These are phyloP conservation scores for Xestia rhomboidea DNA, from an alignment of 2,888 invertebrate species.

Conservation along the genomic window DNA sequence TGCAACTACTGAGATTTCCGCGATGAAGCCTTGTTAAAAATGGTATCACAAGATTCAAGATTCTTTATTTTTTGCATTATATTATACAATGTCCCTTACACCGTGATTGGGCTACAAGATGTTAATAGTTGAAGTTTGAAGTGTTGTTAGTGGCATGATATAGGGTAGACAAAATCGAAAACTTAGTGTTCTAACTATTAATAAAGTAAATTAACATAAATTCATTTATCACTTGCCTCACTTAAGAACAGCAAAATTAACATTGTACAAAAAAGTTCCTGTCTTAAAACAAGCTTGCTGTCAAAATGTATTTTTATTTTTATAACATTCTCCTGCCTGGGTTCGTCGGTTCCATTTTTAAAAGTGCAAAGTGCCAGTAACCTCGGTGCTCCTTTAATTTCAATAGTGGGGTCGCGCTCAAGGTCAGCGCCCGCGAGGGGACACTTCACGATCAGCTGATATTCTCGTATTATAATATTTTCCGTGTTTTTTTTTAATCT, in stretches of 20 bases:
- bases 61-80: too few species aligned
- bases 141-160: not conserved
- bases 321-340: constrained; percentile 33
- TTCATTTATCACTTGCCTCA: too few species aligned
- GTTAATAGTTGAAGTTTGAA: not conserved
- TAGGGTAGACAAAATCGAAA: not conserved
- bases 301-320: constrained; percentile 48
- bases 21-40: not conserved
- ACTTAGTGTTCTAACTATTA: not conserved
- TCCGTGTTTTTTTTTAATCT: constrained; percentile 63
- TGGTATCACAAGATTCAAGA: too few species aligned
- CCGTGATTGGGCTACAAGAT: not conserved
- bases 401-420: constrained; percentile 90
- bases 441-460: constrained; percentile 89
- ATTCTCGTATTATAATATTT: constrained; percentile 70
- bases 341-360: constrained; percentile 80
- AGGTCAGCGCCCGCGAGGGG: constrained; percentile 87
- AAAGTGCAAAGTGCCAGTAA: constrained; percentile 90
- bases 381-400: constrained; percentile 88
- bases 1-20: not conserved
- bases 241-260: not conserved
- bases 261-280: not conserved
- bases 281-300: not conserved
- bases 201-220: too few species aligned
- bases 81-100: not conserved